phyloP scores from a whole-genome alignment of 2,888 invertebrate genomes.

The Maniola hyperantus region DNA sequence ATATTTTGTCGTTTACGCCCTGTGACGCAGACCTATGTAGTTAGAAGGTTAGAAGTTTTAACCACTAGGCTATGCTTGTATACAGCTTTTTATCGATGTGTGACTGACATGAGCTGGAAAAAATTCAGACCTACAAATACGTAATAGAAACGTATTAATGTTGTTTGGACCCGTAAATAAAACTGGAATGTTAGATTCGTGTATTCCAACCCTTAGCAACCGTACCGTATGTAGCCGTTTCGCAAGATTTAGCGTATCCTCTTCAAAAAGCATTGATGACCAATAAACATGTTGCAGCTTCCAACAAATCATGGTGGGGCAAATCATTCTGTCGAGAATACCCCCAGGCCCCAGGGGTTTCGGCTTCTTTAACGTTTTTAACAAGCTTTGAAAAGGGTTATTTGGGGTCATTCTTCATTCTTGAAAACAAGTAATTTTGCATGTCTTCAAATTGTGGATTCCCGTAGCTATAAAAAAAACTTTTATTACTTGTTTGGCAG shows the following conservation, averaged over 20 bases:
- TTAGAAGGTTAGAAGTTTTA: too few species aligned
- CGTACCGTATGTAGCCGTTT: background rate
- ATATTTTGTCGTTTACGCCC: too few species aligned
- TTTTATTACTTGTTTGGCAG: slow-evolving; percentile 3
- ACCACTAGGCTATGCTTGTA: too few species aligned
- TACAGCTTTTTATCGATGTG: too few species aligned
- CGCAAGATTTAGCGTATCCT: slow-evolving; percentile 1
- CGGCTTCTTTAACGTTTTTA: slow-evolving; percentile 39
- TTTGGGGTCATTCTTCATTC: slow-evolving; percentile 43
- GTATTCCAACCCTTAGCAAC: background rate
- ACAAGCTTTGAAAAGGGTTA: slow-evolving; percentile 40
- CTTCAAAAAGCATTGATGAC: slow-evolving; percentile 25
- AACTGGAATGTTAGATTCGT: background rate
- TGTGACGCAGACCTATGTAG: too few species aligned
- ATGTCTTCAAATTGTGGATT: slow-evolving; percentile 7
- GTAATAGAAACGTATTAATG: too few species aligned
- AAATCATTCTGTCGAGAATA: slow-evolving; percentile 45
- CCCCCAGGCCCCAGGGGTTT: slow-evolving; percentile 38
- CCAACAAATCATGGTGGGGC: slow-evolving; percentile 47
- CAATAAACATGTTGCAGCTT: slow-evolving; percentile 36
- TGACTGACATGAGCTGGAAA: too few species aligned
- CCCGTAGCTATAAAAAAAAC: slow-evolving; percentile 6
- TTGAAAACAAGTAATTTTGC: slow-evolving; percentile 34
- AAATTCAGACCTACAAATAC: too few species aligned
- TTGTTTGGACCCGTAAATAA: background rate